Evolutionary conservation across 2,888 invertebrate genomes (phyloP), one percentile per base, ranked within the genome.

Genomic region (Ceriagrion tenellum): DNA sequence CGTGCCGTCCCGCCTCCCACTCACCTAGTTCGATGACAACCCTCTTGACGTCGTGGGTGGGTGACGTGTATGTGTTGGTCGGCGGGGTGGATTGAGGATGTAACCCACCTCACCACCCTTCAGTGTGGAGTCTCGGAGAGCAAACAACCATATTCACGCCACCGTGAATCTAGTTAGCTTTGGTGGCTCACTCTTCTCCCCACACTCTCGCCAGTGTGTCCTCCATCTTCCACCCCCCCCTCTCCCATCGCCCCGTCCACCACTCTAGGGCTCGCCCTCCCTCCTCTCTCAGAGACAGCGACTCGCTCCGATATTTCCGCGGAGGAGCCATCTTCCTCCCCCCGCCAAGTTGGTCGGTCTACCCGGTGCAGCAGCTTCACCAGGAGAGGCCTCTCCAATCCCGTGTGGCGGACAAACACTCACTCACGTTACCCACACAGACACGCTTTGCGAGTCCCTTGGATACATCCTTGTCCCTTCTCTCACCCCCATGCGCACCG

Each of bases 91-190:
- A 47, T 47, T 26, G 16, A 26, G 81, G 35, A 59, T 59, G 20
- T 81, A 81, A 1, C 81, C 35, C 30, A 16, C 81, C 13, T 20
- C 1, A 20, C 59, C 59, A 59, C 18, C 59, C 69, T 1, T 12
- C n/a, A 8, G n/a, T 26, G n/a, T n/a, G 69, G n/a, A 69, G 81
- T 81, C 81, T 81, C 8, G 26, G 81, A 81, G 81, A 81, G 81
- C 81, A 81, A 81, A 81, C 81, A 81, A 35, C 81, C 81, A 81
- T 30, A 81, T 81, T 81, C 81, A 81, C 81, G 81, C 81, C 81
- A 35, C 81, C 81, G 30, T 81, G 81, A 81, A 81, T 81, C 81
- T 81, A 35, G 81, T 35, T 35, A 35, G 81, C 81, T 81, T 81
- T 35, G 81, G 81, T 35, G 81, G 26, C 69, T 16, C 88, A 12